phyloP scores from a whole-genome alignment of 2,113 vertebrate genomes.

The Xenopus laevis region DNA sequence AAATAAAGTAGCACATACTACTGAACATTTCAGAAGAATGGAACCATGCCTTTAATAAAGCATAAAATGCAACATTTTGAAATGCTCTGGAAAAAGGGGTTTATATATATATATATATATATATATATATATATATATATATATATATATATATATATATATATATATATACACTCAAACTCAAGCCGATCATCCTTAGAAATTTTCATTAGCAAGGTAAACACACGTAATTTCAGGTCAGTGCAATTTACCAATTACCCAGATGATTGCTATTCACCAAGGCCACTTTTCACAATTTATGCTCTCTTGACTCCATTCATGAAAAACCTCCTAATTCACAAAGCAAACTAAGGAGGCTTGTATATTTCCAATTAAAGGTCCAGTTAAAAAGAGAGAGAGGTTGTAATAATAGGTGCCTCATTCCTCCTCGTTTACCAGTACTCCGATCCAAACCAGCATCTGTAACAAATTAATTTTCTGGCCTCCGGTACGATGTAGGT shows the following conservation, averaged over 20 bases:
- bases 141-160: no score
- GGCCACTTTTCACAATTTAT: neutral
- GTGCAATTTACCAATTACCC: neutral
- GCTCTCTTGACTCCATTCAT: neutral
- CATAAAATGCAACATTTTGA: no score
- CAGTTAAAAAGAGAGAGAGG: conserved; percentile 4
- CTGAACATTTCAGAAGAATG: no score
- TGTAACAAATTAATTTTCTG: conserved; percentile 58
- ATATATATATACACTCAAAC: neutral
- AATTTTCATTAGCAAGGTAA: conserved; percentile 5
- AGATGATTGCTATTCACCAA: neutral
- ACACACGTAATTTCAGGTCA: conserved; percentile 19
- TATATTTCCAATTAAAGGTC: neutral
- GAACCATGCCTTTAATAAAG: no score
- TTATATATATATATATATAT: no score
- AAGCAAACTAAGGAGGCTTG: neutral
- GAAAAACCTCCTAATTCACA: neutral
- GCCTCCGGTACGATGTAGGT: conserved; percentile 53
- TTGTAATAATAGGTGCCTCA: neutral
- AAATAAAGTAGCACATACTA: no score
- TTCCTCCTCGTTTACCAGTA: neutral
- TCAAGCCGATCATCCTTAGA: neutral
- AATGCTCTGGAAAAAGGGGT: no score
- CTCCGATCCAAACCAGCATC: conserved; percentile 25
- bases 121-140: no score